Evolutionary conservation across 1,140 invertebrate species (phyloP).

Genomic region (Dendrolimus kikuchii): DNA sequence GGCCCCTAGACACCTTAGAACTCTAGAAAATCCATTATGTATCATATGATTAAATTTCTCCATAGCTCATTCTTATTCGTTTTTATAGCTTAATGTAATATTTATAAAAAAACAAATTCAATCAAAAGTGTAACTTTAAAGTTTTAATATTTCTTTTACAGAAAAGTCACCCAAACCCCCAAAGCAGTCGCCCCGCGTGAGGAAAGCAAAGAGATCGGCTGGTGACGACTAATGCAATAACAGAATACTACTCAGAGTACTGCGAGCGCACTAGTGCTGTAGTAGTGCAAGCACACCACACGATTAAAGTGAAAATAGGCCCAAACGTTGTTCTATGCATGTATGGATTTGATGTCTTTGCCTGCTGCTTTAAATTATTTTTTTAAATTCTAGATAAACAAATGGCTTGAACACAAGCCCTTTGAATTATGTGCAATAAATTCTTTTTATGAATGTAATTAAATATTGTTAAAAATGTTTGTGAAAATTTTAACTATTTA

Average conservation of each 20-base stretch:
- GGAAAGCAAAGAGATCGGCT: conserved; percentile 80
- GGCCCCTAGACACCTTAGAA: no score
- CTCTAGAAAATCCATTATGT: no score
- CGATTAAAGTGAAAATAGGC: conserved; percentile 50
- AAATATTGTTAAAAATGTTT: no score
- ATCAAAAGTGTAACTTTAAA: conserved; percentile 2
- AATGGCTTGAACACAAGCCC: no score
- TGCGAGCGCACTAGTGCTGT: conserved; percentile 15
- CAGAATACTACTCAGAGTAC: conserved; percentile 20
- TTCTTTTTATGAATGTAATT: no score
- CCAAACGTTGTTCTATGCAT: conserved; percentile 1
- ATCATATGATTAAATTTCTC: no score
- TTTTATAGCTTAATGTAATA: no score
- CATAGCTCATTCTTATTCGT: no score
- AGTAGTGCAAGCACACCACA: neutral
- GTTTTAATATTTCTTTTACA: conserved; percentile 49
- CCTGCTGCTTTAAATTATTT: neutral
- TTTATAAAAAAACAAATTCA: no score
- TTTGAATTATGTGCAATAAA: no score
- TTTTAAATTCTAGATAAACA: no score
- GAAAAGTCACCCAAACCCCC: conserved; percentile 76
- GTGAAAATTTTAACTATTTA: no score
- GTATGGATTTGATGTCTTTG: neutral
- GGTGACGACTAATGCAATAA: conserved; percentile 72
- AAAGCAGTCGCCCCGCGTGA: conserved; percentile 79